phyloP scores from a whole-genome alignment of 2,888 invertebrate genomes.

The Drosophila falleni region DNA sequence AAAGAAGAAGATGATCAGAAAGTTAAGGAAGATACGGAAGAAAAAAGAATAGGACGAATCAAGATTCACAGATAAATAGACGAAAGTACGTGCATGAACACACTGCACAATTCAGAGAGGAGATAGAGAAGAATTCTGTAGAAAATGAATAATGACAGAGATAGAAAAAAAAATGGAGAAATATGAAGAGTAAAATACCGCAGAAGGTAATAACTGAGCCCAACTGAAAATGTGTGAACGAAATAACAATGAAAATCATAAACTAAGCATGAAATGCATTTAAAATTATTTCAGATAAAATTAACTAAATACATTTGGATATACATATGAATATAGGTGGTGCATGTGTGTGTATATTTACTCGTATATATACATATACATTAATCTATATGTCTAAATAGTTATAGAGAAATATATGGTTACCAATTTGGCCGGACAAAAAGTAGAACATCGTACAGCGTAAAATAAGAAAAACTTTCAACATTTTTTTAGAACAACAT shows the following conservation, averaged over 20 bases:
- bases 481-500: constrained; percentile 39
- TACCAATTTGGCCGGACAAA: constrained; percentile 24
- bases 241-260: constrained; percentile 65
- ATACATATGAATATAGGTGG: constrained; percentile 39
- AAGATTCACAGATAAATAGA: constrained; percentile 1
- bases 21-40: not conserved
- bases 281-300: constrained; percentile 52
- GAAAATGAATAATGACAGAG: not conserved
- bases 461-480: constrained; percentile 53
- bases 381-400: constrained; percentile 43
- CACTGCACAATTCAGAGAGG: not conserved
- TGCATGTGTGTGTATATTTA: constrained; percentile 44
- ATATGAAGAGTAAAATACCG: constrained; percentile 6
- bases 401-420: constrained; percentile 39
- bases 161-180: constrained; percentile 6
- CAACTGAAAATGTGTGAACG: constrained; percentile 61
- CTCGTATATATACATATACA: constrained; percentile 38
- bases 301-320: constrained; percentile 27
- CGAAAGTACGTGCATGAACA: not conserved
- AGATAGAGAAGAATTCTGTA: constrained; percentile 2
- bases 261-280: constrained; percentile 79
- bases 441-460: constrained; percentile 3
- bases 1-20: not conserved
- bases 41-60: not conserved
- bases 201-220: constrained; percentile 48